A percentile compares a stretch with the other conserved stretches of the same genome.
phyloP scores from a whole-genome alignment of 1,140 invertebrate species.

The Ips nitidus region DNA sequence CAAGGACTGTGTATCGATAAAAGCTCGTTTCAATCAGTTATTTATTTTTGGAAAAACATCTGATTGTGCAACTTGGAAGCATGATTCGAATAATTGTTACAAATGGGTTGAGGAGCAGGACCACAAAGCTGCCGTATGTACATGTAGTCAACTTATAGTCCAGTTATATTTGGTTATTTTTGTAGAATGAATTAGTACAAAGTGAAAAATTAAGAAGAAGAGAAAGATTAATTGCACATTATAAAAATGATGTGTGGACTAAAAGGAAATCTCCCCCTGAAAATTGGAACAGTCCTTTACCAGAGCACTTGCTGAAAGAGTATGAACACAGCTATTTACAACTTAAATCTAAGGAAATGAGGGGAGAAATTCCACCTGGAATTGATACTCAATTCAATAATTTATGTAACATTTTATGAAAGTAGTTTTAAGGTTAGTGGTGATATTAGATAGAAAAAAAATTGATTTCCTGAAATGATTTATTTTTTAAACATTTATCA shows the following conservation, averaged over 20 bases:
- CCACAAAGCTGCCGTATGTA: conserved; percentile 65
- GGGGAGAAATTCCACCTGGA: conserved; percentile 52
- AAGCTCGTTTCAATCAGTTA: conserved; percentile 80
- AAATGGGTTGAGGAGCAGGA: conserved; percentile 66
- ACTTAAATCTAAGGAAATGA: conserved; percentile 63
- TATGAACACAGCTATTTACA: conserved; percentile 68
- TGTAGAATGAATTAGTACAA: conserved; percentile 66
- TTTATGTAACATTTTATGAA: conserved; percentile 38
- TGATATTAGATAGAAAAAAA: neutral
- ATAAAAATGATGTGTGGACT: conserved; percentile 75
- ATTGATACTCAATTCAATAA: conserved; percentile 37
- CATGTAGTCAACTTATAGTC: conserved; percentile 10
- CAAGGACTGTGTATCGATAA: conserved; percentile 72
- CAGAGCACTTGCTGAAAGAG: conserved; percentile 69
- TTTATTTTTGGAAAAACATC: conserved; percentile 71
- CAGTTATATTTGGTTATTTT: conserved; percentile 21
- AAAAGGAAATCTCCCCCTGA: conserved; percentile 70
- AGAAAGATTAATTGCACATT: conserved; percentile 65
- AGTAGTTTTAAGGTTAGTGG: conserved; percentile 1
- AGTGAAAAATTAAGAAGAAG: conserved; percentile 69
- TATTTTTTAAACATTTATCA: neutral
- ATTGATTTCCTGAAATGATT: neutral
- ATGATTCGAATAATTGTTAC: conserved; percentile 73
- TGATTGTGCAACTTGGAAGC: conserved; percentile 80
- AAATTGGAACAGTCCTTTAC: conserved; percentile 78